phyloP scores from a whole-genome alignment of 1,140 invertebrate genomes.

The Drosophila lini region DNA sequence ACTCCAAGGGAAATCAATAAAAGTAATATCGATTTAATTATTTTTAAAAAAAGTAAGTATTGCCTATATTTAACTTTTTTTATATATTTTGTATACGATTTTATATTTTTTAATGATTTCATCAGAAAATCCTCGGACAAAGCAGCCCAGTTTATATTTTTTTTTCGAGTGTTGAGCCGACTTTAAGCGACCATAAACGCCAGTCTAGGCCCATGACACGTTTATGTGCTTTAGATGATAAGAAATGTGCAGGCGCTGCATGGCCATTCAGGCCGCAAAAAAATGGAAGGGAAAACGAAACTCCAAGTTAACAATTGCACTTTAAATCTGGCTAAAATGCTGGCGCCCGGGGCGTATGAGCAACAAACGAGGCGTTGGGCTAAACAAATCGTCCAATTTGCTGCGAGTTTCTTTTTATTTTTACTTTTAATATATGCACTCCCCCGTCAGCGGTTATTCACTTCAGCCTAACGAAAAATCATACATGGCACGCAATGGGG shows the following conservation, averaged over 20 bases:
- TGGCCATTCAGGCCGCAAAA: slow-evolving; percentile 41
- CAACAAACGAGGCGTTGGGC: slow-evolving; percentile 67
- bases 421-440: slow-evolving; percentile 57
- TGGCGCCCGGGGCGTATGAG: slow-evolving; percentile 63
- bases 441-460: slow-evolving; percentile 50
- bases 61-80: too few relatives aligned
- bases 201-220: slow-evolving; percentile 43
- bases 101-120: too few relatives aligned
- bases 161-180: background rate
- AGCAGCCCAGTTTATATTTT: background rate
- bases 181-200: slow-evolving; percentile 65
- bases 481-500: slow-evolving; percentile 61
- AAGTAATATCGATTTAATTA: too few relatives aligned
- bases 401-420: slow-evolving; percentile 16
- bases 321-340: slow-evolving; percentile 41
- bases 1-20: too few relatives aligned
- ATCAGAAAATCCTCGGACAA: background rate
- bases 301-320: slow-evolving; percentile 30
- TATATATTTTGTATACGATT: too few relatives aligned
- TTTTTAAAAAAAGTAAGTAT: too few relatives aligned
- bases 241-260: slow-evolving; percentile 61
- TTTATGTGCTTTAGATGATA: slow-evolving; percentile 77
- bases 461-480: slow-evolving; percentile 50
- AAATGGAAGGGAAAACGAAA: slow-evolving; percentile 9
- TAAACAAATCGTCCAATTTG: slow-evolving; percentile 65